Evolutionary conservation across 1,140 invertebrate genomes (phyloP), one percentile per base, ranked within the genome.

Genomic region (Cyclina sinensis): DNA sequence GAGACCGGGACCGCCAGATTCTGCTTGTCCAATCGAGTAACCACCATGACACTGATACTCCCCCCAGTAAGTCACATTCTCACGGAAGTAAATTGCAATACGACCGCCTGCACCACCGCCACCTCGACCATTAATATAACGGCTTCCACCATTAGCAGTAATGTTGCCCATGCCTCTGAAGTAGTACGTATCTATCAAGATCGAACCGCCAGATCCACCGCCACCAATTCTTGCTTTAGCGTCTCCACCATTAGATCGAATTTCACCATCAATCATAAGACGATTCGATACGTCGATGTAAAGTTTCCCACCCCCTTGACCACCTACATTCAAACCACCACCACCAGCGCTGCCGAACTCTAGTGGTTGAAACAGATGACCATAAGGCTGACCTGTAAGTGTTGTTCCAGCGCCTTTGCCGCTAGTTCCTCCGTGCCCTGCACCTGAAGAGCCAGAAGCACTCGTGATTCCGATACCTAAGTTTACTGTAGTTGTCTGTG

Each of bases 131-230:
- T 48, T 65, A 14, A 76, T 27, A 57, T 89, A 93, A 30, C 89
- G 88, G 73, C 81, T 65, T n/a, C 93, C 93, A 14, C 93, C 93
- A 92, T 93, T 94, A n/a, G 91, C 90, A n/a, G 92, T 92, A 16
- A 94, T 92, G 74, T 91, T 93, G 24, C 92, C 93, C 43, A 91
- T 81, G 35, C 93, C 93, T 79, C 89, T 84, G 73, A 94, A 91
- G 32, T 88, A 43, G 35, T 91, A 14, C 24, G 90, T 91, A 24
- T 91, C 68, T 48, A 94, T 91, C 80, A 90, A 90, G 7, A 94
- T 91, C 65, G 91, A 92, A 14, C 93, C 93, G 16, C 92, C 93
- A 48, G 92, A 91, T 0, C 93, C 93, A 24, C 93, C 93, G 18
- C 93, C 93, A 27, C 91, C 93, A 65, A 16, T 35, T 18, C n/a